Base-by-base conservation (phyloP, 2,797 vertebrate genomes). In the Acridotheres tristis region DNA sequence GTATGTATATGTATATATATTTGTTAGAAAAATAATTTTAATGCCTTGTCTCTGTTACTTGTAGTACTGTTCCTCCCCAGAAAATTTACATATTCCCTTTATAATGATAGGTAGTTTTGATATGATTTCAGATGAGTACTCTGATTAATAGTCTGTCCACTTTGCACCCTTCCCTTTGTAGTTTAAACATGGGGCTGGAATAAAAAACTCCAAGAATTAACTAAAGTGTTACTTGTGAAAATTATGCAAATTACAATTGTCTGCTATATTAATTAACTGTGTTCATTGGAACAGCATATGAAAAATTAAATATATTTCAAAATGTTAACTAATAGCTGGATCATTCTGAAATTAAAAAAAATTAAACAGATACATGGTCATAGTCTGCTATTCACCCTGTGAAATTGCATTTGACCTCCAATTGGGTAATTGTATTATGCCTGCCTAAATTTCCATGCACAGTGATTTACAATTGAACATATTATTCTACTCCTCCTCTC, bases 391-490 rank as follows among this genome's bases (percentile, higher is more conserved):
- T 85, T 95, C 92, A 96, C 92, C 94, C 94, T 90, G 83, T 97
- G 94, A 97, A 97, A 96, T 94, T 96, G 57, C 80, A 79, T 94
- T 97, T 95, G 95, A 94, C 93, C 94, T 94, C 79, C 83, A 85
- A 40, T 79, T 14, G 32, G 80, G 42, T 96, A 94, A 96, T 95
- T 95, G 76, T 92, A 89, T 96, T 95, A 84, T 27, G 85, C 74
- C 88, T 96, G 93, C 71, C 94, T 94, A 90, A 86, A 91, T 95
- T 95, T 94, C 67, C 74, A 54, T 84, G 92, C 88, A 63, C 66
- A 65, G 62, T 92, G 85, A 92, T 93, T 96, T 94, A 91, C 85
- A 90, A 93, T 36, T 86, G 91, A 92, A 93, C 69, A 90, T 96
- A 76, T 92, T 96, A 90, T 94, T 96, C 83, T 67, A 3, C n/a